These are phyloP conservation scores for Ciconia stormi DNA, from an alignment of 2,113 vertebrate genomes.

Conservation along the genomic window DNA sequence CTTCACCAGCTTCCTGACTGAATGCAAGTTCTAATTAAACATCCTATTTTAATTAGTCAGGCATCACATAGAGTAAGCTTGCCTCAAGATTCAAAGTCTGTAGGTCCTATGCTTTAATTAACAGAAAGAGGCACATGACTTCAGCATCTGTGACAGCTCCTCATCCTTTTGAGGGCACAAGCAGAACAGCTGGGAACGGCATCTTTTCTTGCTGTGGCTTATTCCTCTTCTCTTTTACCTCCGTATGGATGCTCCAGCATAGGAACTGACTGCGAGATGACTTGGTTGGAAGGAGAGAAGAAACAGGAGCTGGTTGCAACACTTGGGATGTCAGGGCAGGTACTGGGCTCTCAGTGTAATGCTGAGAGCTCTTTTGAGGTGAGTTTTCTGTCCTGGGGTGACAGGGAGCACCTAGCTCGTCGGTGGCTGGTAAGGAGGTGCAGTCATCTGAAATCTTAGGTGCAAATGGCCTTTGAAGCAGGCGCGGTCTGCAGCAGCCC, in stretches of 20 bases:
- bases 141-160: neutral
- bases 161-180: neutral
- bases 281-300: neutral
- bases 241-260: neutral
- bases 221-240: neutral
- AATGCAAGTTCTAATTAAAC: conserved; percentile 40
- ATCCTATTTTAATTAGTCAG: conserved; percentile 39
- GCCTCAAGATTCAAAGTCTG: neutral
- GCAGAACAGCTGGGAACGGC: neutral
- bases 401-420: neutral
- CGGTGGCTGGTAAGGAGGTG: neutral
- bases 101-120: neutral
- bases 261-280: neutral
- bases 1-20: conserved; percentile 9
- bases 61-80: neutral
- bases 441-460: neutral
- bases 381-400: neutral
- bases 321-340: neutral
- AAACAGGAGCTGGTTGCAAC: neutral
- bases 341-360: neutral
- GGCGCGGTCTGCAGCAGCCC: neutral
- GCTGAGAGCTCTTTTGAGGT: neutral
- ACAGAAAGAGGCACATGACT: neutral
- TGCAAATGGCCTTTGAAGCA: neutral
- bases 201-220: neutral